These are phyloP conservation scores for Drosophila melanogaster DNA, from an alignment of 1,140 invertebrate genomes.

Conservation along the genomic window Release_6_plus_ISO1_MT NT_033777.3:6918001-6918500, in stretches of 20 bases:
- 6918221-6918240: slow-evolving; percentile 25
- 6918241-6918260: slow-evolving; percentile 32
- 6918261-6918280: slow-evolving; percentile 19
- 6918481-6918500: slow-evolving; percentile 74
- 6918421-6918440: slow-evolving; percentile 79
- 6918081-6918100: no score
- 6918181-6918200: not conserved
- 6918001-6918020: no score
- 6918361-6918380: not conserved
- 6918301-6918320: slow-evolving; percentile 70
- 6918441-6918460: slow-evolving; percentile 84
- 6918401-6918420: slow-evolving; percentile 83
- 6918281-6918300: slow-evolving; percentile 8
- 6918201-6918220: not conserved
- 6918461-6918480: slow-evolving; percentile 84
- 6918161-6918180: no score
- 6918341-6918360: slow-evolving; percentile 18
- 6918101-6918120: no score
- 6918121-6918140: no score
- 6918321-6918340: slow-evolving; percentile 79
- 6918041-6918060: no score
- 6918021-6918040: no score
- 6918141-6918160: not conserved
- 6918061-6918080: no score
- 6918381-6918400: slow-evolving; percentile 48